Evolutionary conservation across 2,797 vertebrate genomes (phyloP).

Genomic region (Myoxocephalus aenaeus): DNA sequence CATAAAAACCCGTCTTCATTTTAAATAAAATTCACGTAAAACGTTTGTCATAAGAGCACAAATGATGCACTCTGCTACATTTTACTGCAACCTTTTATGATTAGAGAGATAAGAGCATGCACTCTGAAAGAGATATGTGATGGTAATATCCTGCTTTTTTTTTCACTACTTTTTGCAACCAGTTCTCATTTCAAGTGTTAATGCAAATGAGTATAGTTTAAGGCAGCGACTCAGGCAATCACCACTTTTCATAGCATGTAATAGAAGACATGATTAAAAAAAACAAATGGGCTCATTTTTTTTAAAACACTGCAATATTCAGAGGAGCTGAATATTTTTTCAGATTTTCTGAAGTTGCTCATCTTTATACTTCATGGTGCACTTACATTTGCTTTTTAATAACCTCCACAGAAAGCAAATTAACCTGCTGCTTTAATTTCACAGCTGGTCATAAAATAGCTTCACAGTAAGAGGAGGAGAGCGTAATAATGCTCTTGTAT

Average conservation of each 20-base stretch:
- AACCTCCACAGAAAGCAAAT: constrained; percentile 42
- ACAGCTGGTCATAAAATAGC: constrained; percentile 55
- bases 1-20: background rate
- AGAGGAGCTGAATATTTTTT: background rate
- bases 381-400: constrained; percentile 43
- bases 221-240: background rate
- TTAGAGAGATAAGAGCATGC: background rate
- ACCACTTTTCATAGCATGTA: constrained; percentile 2
- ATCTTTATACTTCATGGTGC: constrained; percentile 37
- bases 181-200: constrained; percentile 1
- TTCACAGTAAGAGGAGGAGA: constrained; percentile 15
- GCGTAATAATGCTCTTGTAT: constrained; percentile 12
- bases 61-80: background rate
- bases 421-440: constrained; percentile 46
- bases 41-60: background rate
- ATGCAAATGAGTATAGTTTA: constrained; percentile 19
- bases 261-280: constrained; percentile 14
- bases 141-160: background rate
- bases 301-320: constrained; percentile 38
- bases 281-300: constrained; percentile 23
- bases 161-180: background rate
- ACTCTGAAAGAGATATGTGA: background rate
- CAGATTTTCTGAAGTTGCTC: constrained; percentile 23
- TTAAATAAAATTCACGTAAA: background rate
- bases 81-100: no score